Evolutionary conservation across 2,888 invertebrate species (phyloP), one percentile per base, ranked within the genome.

Genomic region (Asteroscopus sphinx): DNA sequence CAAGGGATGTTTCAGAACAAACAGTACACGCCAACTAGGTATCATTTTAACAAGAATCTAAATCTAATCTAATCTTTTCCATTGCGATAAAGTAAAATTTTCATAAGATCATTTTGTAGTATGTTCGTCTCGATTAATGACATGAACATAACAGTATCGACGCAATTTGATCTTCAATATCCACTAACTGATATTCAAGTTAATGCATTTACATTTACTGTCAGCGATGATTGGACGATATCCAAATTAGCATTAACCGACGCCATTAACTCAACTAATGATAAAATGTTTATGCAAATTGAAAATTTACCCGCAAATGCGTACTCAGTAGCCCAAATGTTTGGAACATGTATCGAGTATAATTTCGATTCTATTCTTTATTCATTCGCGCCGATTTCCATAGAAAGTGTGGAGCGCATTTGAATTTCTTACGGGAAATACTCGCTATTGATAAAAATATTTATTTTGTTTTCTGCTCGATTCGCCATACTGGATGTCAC

Each of bases 311-410:
- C 62, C 68, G 75, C 67, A 77, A 76, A 78, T 75, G 80, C 67
- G 74, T 73, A 71, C 25, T 48, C 16, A 8, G 28, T 32, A 17
- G 6, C 7, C 33, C 11, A 5, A 15, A 28, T 13, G 13, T 40
- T 25, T 72, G 15, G 13, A 2, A 81, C 73, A 81, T 76, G 78
- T 74, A 73, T 59, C 46, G 61, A 52, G 63, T 69, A 77, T 77
- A 82, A 77, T 80, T 78, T 77, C 69, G 74, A 66, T 66, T 77
- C 79, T 79, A 86, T 86, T 85, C 81, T 83, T 89, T 88, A 91
- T 91, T 89, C 88, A 89, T 89, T 87, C 86, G 68, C 68, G 73
- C 65, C 82, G 81, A 90, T 90, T 88, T 87, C 83, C 88, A 88
- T 90, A 85, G 81, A 82, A 84, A 86, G 81, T 80, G 82, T 81